Evolutionary conservation across 2,113 vertebrate species (phyloP).

Genomic region (Ellobius talpinus): DNA sequence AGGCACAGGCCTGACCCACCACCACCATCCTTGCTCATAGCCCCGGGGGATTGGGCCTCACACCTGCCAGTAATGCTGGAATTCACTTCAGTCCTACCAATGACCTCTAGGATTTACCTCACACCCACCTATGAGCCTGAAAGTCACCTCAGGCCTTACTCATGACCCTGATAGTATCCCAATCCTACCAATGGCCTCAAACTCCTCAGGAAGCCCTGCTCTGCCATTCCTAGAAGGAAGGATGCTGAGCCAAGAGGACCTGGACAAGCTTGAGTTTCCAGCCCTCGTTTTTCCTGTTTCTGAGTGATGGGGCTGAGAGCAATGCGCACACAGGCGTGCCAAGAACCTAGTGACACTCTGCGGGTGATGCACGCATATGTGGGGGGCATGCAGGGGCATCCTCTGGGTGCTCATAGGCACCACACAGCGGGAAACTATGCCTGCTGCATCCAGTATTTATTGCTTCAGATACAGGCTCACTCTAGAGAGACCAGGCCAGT

Average conservation of each 20-base stretch:
- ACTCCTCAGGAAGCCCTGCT: neutral
- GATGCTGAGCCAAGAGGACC: neutral
- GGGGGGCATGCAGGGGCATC: neutral
- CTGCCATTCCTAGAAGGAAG: too few relatives aligned
- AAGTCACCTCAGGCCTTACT: neutral
- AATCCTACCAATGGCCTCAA: neutral
- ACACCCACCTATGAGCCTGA: neutral
- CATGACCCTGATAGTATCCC: neutral
- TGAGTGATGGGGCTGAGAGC: neutral
- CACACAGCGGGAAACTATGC: too few relatives aligned
- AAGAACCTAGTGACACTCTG: neutral
- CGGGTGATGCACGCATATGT: rapidly evolving
- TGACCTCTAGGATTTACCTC: neutral
- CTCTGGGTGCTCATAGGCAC: too few relatives aligned
- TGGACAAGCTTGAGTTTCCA: neutral
- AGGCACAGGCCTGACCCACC: neutral
- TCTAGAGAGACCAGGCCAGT: neutral
- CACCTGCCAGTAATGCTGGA: neutral
- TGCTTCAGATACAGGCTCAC: neutral
- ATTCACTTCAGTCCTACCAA: neutral
- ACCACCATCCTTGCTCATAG: neutral
- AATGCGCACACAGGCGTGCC: neutral
- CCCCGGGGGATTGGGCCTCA: neutral
- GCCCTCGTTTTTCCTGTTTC: neutral
- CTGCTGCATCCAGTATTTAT: neutral